Base-by-base conservation (phyloP, 2,113 vertebrate genomes). In the Phalacrocorax brasilianus region DNA sequence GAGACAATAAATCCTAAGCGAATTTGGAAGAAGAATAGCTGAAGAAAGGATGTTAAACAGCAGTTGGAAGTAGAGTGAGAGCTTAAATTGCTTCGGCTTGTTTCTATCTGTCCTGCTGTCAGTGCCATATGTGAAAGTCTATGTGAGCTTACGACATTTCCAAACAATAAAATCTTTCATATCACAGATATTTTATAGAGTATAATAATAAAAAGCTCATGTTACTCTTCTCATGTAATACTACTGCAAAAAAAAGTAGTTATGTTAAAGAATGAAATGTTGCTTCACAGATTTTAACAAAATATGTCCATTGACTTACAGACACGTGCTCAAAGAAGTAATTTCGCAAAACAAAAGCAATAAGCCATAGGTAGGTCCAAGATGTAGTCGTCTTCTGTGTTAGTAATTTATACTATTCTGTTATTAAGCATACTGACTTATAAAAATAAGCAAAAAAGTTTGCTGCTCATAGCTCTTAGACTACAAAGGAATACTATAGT, bases 41-140 rank as follows among this genome's bases (percentile, higher is more conserved):
- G 89, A 96, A 96, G 91, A 95, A 94, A 95, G 91, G 68, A 93
- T 95, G 85, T 96, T 96, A 66, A 94, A 77, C 85, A 91, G 94
- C 94, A 94, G 73, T n/a, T 93, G 76, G 75, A 95, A 94, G 94
- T 96, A 95, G 81, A 97, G 92, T 45, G 33, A 23, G 53, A 96
- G 56, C 85, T 96, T 96, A 91, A 96, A 95, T 92, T 95, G 88
- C 84, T 96, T 94, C 77, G 95, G 93, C 93, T 89, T 94, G 55
- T 89, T 83, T 91, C 78, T 93, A 7, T 93, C 93, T 91, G n/a
- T 92, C 75, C 85, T 94, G 94, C 95, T 92, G 47, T 52, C 55
- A 28, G 61, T 86, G 93, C 89, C 96, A 97, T 94, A 96, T 96
- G 94, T 96, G 93, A 88, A 91, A 74, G 77, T 58, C 77, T 91